Evolutionary conservation across 2,113 vertebrate species (phyloP), one percentile per base, ranked within the genome.

Genomic region (Mastomys coucha): DNA sequence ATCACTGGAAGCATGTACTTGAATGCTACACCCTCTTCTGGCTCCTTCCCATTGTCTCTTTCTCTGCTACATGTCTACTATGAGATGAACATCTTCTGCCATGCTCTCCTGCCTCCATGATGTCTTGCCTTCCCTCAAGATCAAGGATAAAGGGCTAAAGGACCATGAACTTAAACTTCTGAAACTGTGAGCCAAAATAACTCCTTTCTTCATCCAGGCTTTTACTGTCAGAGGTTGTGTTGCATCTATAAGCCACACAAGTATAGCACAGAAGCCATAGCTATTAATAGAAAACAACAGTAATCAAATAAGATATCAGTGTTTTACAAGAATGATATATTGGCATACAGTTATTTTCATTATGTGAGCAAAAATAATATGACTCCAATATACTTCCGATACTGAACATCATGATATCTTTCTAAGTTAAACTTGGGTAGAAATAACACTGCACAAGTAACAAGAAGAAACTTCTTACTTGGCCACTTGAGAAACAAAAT

Each of bases 321-420:
- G 63, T 81, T 73, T 76, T 89, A 86, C 70, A 91, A 80, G 39
- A 22, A 11, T 72, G 31, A 72, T 24, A 87, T 88, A 17, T 33
- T 82, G 53, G n/a, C 42, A 84, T 60, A 26, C 10, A 88, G 51
- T 60, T 17, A 26, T 58, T 89, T 84, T 56, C 22, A n/a, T 91
- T n/a, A 49, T 31, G 28, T 80, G 73, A 70, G 49, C 11, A 84
- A 88, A 95, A 91, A 91, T 80, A 73, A 88, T 81, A 53, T 73
- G 39, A 78, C 14, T 22, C 36, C 5, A 96, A 39, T 63, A 1
- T 45, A 82, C 2, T 70, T 31, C 22, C 45, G 3, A 81, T 63
- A 58, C 42, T 87, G 92, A 87, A 75, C 36, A 90, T 20, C 65
- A 13, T 60, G 4, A 7, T 91, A 65, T n/a, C 82, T 84, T 95